Evolutionary conservation across 2,113 vertebrate genomes (phyloP).

Genomic region (Chionomys nivalis): DNA sequence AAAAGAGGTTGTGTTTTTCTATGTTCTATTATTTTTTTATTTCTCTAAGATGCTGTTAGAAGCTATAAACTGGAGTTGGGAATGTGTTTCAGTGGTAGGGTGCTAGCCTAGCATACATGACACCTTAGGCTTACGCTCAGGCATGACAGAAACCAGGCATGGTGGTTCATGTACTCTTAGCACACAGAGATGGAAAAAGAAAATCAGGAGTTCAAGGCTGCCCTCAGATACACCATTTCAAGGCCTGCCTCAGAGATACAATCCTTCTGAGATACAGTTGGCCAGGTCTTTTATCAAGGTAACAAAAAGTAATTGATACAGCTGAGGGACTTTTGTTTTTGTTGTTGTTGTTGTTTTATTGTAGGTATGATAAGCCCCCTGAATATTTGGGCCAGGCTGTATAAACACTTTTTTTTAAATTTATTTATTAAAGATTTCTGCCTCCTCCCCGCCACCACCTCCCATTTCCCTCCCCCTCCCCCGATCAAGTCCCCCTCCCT

Average conservation of each 20-base stretch:
- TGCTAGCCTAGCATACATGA: neutral
- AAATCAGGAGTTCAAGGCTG: neutral
- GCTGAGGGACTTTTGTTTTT: no score
- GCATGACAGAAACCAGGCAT: neutral
- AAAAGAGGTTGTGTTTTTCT: neutral
- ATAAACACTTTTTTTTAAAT: no score
- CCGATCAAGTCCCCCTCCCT: no score
- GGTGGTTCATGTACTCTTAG: neutral
- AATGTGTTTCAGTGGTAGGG: neutral
- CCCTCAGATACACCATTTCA: neutral
- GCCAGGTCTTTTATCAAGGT: neutral
- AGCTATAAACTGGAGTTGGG: neutral
- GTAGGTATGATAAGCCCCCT: no score
- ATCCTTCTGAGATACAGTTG: neutral
- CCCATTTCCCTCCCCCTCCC: no score
- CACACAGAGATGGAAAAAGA: neutral
- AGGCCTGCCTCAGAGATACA: neutral
- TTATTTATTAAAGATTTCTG: no score
- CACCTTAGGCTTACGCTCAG: neutral
- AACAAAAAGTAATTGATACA: neutral
- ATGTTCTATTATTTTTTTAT: neutral
- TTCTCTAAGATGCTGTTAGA: constrained; percentile 24
- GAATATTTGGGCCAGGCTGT: no score
- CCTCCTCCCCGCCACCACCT: no score
- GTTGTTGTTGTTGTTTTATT: no score